Base-by-base conservation (phyloP, 2,888 invertebrate genomes). In the Hemicrepidius hirtus region DNA sequence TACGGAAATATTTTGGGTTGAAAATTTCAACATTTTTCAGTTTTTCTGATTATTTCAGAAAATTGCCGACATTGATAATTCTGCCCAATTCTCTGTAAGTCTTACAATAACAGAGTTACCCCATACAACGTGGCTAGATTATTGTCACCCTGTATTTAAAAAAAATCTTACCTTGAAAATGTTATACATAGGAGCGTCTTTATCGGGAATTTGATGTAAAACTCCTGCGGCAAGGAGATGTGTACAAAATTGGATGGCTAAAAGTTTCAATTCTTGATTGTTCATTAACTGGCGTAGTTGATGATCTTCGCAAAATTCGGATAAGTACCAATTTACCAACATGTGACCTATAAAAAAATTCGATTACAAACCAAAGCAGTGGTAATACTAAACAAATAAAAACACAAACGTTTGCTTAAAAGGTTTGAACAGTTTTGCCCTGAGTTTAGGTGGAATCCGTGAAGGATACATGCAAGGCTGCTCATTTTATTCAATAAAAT, bases 301-400 rank as follows among this genome's bases (percentile, higher is more conserved):
- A 80, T 90, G 91, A 75, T 91, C 92, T 78, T 94, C 95, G 74
- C 91, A 89, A 78, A 93, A 90, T 44, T 95, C 93, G 62, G 95
- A 94, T 78, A 94, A 88, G 81, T 96, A 91, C 96, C 97, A 97
- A 86, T 96, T 95, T 80, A 97, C 89, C 82, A 97, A 90, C 94
- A 96, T 96, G 88, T 96, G 94, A 86, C 97, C 97, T 97, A 88
- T 21, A 90, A 44, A 57, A 32, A 57, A 40, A 49, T 18, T n/a
- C 24, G 24, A 13, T 50, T 9, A 49, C 32, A 55, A 35, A 35
- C 55, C 2, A 4, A 10, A 28, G 32, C 16, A 12, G 32, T n/a
- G 18, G 32, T 18, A 32, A 13, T 7, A 55, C 55, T 55, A 32
- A 32, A 32, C 18, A 55, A 55, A 55, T 32, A 13, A 3, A 55